Conservation (phyloP, 1,140 invertebrate genomes). For the Druon quercuslanigerum region DNA sequence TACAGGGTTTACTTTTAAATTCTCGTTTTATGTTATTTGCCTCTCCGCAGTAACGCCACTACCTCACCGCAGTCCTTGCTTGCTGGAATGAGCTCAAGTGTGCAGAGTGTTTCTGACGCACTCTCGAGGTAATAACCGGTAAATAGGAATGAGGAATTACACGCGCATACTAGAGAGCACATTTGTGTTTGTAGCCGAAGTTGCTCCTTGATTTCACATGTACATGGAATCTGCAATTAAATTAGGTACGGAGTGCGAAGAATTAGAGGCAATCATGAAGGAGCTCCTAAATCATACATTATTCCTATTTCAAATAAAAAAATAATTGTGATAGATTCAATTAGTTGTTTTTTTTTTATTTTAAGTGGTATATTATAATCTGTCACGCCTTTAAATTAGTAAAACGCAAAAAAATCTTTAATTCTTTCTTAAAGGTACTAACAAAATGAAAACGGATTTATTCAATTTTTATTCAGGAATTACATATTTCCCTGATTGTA, state of each 20-base stretch:
- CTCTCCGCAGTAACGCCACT: too few species aligned
- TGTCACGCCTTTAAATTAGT: too few species aligned
- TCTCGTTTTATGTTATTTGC: too few species aligned
- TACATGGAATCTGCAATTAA: background rate
- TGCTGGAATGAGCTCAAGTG: background rate
- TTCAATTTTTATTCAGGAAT: too few species aligned
- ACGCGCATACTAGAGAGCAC: background rate
- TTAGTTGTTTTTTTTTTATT: too few species aligned
- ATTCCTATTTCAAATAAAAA: background rate
- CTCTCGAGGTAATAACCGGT: conserved; percentile 4
- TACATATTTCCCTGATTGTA: too few species aligned
- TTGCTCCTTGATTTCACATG: background rate
- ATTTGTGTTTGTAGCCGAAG: background rate
- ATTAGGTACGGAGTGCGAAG: background rate
- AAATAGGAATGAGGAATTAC: conserved; percentile 6
- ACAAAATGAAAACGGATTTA: too few species aligned
- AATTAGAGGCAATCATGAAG: background rate
- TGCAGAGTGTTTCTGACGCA: conserved; percentile 4
- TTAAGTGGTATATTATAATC: too few species aligned
- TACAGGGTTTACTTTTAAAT: too few species aligned
- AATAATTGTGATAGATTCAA: background rate
- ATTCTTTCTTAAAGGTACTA: too few species aligned
- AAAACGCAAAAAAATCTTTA: too few species aligned
- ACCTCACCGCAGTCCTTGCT: background rate
- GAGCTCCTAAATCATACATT: background rate